phyloP scores from a whole-genome alignment of 2,113 vertebrate species.

The Atrichornis clamosus region DNA sequence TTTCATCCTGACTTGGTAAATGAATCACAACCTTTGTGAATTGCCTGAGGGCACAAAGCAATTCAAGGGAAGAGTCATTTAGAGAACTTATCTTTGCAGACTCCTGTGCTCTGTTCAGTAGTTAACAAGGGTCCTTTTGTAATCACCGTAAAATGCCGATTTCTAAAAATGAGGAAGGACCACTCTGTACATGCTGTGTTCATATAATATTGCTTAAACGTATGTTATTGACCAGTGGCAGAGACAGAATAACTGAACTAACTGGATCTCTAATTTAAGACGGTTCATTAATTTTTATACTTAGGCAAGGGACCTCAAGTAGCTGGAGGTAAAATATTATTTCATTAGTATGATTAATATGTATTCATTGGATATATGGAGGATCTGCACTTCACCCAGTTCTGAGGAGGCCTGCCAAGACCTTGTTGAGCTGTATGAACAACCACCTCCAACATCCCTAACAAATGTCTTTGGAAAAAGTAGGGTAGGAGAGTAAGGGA shows the following conservation, averaged over 20 bases:
- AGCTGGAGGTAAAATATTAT: not conserved
- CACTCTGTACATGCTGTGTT: not conserved
- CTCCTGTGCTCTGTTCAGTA: not conserved
- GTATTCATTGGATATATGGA: not conserved
- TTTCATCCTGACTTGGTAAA: not conserved
- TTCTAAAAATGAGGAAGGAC: not conserved
- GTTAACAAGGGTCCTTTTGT: not conserved
- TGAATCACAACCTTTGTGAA: slow-evolving; percentile 1
- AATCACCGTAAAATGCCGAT: not conserved
- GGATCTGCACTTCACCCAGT: not conserved
- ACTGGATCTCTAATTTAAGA: not conserved
- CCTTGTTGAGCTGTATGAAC: not conserved
- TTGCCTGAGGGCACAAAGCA: not conserved
- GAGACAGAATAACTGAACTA: not conserved
- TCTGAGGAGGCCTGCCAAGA: not conserved
- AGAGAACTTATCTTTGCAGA: not conserved
- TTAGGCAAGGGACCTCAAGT: not conserved
- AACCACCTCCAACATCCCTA: not conserved
- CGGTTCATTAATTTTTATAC: not conserved
- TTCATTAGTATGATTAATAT: not conserved
- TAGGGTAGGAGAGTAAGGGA: not conserved
- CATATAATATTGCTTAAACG: not conserved
- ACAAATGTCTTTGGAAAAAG: not conserved
- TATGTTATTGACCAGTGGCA: not conserved
- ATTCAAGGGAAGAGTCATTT: not conserved